A percentile compares a stretch with the other conserved stretches of the same genome.
Evolutionary conservation across 2,113 vertebrate species (phyloP).

Genomic region (Barnardius zonarius): DNA sequence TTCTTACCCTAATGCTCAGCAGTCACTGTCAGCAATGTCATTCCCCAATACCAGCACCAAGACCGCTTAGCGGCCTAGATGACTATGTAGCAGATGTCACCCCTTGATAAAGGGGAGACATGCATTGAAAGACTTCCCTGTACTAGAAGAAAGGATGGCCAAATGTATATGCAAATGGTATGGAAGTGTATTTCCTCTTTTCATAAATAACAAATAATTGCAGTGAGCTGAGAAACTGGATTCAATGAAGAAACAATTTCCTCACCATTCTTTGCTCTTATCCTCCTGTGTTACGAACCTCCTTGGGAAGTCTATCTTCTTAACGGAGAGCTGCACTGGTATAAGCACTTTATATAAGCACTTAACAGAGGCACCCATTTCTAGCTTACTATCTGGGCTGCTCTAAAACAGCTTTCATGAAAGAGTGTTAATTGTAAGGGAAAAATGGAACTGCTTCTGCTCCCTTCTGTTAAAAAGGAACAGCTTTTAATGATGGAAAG

Average conservation of each 20-base stretch:
- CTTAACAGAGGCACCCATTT: background rate
- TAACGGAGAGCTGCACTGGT: background rate
- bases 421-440: background rate
- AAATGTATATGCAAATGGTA: background rate
- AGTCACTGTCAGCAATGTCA: background rate
- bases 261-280: background rate
- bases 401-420: background rate
- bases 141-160: background rate
- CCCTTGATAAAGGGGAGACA: background rate
- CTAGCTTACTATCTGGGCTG: background rate
- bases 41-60: background rate
- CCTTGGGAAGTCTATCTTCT: background rate
- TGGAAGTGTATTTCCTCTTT: background rate
- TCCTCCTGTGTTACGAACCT: background rate
- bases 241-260: background rate
- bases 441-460: background rate
- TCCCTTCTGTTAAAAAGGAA: background rate
- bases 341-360: background rate
- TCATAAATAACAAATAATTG: background rate
- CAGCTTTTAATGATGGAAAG: background rate
- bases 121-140: background rate
- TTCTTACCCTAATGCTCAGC: background rate
- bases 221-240: background rate
- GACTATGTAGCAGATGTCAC: background rate
- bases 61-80: background rate